These are phyloP conservation scores for Denticeps clupeoides DNA, from an alignment of 2,797 vertebrate species.

Conservation along the genomic window DNA sequence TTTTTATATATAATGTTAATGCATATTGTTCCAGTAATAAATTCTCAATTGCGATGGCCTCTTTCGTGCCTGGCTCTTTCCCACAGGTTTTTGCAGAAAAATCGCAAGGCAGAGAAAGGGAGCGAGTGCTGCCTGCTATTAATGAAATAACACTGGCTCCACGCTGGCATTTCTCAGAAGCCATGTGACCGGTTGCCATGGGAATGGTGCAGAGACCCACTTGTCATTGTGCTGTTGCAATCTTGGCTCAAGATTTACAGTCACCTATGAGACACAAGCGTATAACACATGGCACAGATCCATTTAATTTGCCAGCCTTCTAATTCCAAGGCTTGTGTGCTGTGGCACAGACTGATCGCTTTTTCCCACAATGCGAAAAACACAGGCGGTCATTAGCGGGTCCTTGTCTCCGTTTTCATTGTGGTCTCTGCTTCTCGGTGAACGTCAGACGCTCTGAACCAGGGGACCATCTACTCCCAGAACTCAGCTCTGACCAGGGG, in stretches of 20 bases:
- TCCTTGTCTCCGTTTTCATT: not conserved
- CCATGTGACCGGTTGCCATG: slow-evolving; percentile 48
- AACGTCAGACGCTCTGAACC: not conserved
- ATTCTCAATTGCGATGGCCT: not conserved
- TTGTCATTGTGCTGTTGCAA: slow-evolving; percentile 30
- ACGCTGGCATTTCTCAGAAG: slow-evolving; percentile 43
- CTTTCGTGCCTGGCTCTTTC: not conserved
- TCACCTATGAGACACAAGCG: slow-evolving; percentile 19
- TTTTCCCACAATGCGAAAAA: slow-evolving; percentile 1
- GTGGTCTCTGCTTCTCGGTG: not conserved
- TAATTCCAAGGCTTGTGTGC: not conserved
- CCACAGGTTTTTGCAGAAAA: too few species aligned
- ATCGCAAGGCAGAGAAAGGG: not conserved
- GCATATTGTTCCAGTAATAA: slow-evolving; percentile 1
- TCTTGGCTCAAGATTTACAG: slow-evolving; percentile 26
- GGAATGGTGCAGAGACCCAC: slow-evolving; percentile 46
- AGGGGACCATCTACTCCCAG: not conserved
- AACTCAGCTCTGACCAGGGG: slow-evolving; percentile 17
- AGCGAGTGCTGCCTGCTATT: slow-evolving; percentile 20
- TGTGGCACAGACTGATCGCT: not conserved
- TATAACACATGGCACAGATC: slow-evolving; percentile 14
- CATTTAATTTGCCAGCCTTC: not conserved
- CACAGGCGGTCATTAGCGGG: not conserved
- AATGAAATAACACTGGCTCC: slow-evolving; percentile 38
- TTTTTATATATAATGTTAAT: not conserved